These are phyloP conservation scores for Podocnemis expansa DNA, from an alignment of 2,113 vertebrate species.

Conservation along the genomic window DNA sequence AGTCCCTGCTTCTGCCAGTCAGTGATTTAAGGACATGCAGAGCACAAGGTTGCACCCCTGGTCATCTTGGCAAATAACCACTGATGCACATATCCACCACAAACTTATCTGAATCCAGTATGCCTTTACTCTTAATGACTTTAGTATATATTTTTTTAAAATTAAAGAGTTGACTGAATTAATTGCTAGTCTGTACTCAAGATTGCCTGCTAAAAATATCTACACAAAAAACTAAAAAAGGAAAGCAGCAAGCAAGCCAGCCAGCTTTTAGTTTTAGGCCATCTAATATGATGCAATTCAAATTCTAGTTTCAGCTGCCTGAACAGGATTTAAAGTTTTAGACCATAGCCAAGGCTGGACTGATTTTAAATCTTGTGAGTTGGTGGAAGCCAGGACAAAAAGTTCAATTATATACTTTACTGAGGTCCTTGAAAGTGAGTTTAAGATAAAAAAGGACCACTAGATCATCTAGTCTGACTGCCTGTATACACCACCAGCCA, in stretches of 20 bases:
- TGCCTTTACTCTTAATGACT: too few relatives aligned
- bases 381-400: not conserved
- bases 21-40: not conserved
- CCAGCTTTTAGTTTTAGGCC: not conserved
- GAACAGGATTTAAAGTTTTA: not conserved
- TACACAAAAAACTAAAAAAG: accelerated
- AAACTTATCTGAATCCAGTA: not conserved
- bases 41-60: not conserved
- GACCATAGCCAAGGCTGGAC: not conserved
- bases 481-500: not conserved
- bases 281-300: not conserved
- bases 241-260: not conserved
- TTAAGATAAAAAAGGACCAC: not conserved
- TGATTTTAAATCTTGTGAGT: not conserved
- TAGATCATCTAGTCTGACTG: not conserved
- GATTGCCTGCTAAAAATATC: not conserved
- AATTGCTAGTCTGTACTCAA: not conserved
- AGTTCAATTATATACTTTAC: not conserved
- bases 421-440: not conserved
- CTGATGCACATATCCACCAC: not conserved
- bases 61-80: not conserved
- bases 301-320: not conserved
- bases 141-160: not conserved
- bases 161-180: not conserved
- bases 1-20: not conserved